These are phyloP conservation scores for Cheilosia variabilis DNA, from an alignment of 2,888 invertebrate genomes.

Conservation along the genomic window DNA sequence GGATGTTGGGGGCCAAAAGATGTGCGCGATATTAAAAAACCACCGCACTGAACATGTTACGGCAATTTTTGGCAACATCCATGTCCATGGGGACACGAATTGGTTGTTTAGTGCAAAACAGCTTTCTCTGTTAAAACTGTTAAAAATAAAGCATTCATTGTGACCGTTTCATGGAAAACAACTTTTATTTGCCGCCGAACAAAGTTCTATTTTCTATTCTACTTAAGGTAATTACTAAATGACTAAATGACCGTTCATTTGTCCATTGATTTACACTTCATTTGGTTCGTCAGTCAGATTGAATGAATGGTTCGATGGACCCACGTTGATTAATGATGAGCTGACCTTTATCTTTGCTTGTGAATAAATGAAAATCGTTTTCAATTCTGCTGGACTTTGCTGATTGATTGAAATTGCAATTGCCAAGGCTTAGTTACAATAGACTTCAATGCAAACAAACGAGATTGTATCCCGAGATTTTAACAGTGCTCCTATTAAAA, in stretches of 20 bases:
- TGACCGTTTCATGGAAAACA: not conserved
- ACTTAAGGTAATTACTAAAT: not conserved
- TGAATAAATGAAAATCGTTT: not conserved
- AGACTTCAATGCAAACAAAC: no score
- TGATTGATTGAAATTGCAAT: not conserved
- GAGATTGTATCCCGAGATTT: no score
- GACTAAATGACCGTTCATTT: not conserved
- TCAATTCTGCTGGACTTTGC: not conserved
- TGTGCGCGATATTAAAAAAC: constrained; percentile 17
- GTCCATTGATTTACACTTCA: not conserved
- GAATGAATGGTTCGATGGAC: not conserved
- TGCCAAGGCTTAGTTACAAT: not conserved
- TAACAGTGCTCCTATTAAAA: no score
- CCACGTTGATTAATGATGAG: not conserved
- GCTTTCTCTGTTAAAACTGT: not conserved
- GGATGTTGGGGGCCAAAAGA: constrained; percentile 13
- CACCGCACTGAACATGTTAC: constrained; percentile 25
- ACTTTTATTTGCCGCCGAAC: not conserved
- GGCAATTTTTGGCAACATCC: constrained; percentile 48
- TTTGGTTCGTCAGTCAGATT: not conserved
- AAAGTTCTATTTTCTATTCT: not conserved
- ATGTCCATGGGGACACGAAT: constrained; percentile 21
- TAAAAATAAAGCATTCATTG: no score
- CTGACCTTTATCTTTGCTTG: not conserved
- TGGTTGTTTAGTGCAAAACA: not conserved